Evolutionary conservation across 2,113 vertebrate species (phyloP).

Genomic region (Pogonocichla stellata): DNA sequence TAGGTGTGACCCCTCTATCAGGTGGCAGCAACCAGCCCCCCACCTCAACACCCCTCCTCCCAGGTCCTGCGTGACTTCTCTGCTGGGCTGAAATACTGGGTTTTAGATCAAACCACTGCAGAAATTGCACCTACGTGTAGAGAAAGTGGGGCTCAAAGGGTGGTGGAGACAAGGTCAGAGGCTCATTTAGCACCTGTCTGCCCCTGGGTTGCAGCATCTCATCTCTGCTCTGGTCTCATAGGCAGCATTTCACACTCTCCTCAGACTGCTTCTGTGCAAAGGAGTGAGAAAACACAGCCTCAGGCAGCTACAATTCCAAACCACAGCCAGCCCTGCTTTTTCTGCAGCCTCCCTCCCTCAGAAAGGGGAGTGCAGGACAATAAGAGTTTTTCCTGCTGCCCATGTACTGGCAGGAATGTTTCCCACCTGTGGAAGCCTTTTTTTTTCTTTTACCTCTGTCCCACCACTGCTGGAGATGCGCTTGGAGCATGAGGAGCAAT

Average conservation of each 20-base stretch:
- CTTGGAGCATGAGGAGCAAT: background rate
- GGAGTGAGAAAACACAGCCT: background rate
- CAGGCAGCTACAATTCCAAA: background rate
- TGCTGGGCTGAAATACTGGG: background rate
- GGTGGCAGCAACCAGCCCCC: background rate
- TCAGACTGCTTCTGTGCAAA: background rate
- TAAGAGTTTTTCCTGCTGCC: background rate
- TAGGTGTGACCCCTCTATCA: background rate
- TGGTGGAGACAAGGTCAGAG: background rate
- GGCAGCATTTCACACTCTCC: background rate
- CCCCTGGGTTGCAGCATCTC: background rate
- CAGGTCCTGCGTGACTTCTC: accelerated
- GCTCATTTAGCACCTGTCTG: background rate
- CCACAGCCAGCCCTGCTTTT: accelerated
- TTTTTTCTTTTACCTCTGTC: background rate
- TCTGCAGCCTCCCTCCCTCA: background rate
- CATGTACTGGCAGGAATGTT: background rate
- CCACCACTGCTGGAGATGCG: background rate
- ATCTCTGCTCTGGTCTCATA: background rate
- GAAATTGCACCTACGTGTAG: background rate
- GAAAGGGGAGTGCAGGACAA: background rate
- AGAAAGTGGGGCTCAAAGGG: background rate
- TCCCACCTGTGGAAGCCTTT: background rate
- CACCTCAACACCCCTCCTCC: background rate
- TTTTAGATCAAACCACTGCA: background rate